Evolutionary conservation across 2,888 invertebrate species (phyloP).

Genomic region (Lasioglossum villosulum): DNA sequence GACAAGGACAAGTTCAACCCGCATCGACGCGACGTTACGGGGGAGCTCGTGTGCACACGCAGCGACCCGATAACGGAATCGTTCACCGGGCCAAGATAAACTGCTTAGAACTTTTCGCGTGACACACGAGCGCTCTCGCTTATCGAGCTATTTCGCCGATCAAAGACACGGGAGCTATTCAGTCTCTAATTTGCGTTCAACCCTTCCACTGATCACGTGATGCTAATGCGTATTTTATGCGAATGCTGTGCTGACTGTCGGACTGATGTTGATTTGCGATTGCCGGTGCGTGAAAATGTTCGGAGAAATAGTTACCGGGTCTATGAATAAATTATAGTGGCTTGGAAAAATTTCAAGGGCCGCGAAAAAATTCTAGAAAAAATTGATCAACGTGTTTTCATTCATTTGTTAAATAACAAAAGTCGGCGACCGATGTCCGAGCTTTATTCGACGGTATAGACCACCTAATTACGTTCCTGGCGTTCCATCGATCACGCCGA

Average conservation of each 20-base stretch:
- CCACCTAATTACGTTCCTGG: constrained; percentile 45
- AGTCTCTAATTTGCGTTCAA: background rate
- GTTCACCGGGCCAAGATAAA: constrained; percentile 27
- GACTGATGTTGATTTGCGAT: background rate
- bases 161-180: background rate
- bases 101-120: constrained; percentile 29
- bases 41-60: background rate
- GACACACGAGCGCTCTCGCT: background rate
- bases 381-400: too few species aligned
- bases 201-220: background rate
- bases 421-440: background rate
- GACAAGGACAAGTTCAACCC: constrained; percentile 15
- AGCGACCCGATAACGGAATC: constrained; percentile 35
- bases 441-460: constrained; percentile 16
- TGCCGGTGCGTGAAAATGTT: background rate
- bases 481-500: constrained; percentile 46
- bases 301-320: background rate
- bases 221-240: background rate
- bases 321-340: background rate
- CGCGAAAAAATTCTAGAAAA: too few species aligned
- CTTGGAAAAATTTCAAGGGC: too few species aligned
- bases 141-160: background rate
- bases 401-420: constrained; percentile 19
- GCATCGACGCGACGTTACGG: background rate
- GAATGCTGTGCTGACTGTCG: background rate